A percentile compares a stretch with the other conserved stretches of the same genome.
These are phyloP conservation scores for Synaphobranchus kaupii DNA, from an alignment of 2,797 vertebrate genomes.

Conservation along the genomic window DNA sequence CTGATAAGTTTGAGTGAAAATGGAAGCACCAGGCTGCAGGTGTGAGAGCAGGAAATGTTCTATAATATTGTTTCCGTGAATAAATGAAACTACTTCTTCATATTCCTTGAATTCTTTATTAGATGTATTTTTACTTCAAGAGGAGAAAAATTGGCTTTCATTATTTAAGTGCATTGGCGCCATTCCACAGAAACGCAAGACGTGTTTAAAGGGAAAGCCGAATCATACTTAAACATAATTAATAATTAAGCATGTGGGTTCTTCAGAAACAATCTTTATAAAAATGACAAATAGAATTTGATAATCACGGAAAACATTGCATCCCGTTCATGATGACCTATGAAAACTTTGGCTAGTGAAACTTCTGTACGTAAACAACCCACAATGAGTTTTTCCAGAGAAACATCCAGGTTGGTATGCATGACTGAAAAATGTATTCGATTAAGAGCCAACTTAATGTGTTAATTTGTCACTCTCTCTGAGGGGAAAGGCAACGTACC, in stretches of 20 bases:
- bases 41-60: neutral
- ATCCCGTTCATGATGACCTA: neutral
- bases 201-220: neutral
- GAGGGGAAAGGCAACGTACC: too few relatives aligned
- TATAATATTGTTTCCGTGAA: neutral
- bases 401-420: neutral
- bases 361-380: neutral
- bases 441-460: neutral
- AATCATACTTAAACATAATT: neutral
- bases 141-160: neutral
- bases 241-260: neutral
- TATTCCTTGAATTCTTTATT: constrained; percentile 11
- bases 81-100: neutral
- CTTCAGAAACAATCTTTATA: neutral
- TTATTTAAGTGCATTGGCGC: neutral
- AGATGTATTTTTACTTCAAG: neutral
- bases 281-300: neutral
- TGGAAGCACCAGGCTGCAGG: neutral
- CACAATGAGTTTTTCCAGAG: neutral
- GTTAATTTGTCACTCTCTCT: neutral
- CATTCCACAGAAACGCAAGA: neutral
- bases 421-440: neutral
- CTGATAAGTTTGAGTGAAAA: neutral
- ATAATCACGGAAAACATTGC: neutral
- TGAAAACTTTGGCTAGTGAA: neutral